Percentiles rank a stretch among this genome's conserved stretches.
phyloP scores from a whole-genome alignment of 2,113 vertebrate species.

The Dromaius novaehollandiae region DNA sequence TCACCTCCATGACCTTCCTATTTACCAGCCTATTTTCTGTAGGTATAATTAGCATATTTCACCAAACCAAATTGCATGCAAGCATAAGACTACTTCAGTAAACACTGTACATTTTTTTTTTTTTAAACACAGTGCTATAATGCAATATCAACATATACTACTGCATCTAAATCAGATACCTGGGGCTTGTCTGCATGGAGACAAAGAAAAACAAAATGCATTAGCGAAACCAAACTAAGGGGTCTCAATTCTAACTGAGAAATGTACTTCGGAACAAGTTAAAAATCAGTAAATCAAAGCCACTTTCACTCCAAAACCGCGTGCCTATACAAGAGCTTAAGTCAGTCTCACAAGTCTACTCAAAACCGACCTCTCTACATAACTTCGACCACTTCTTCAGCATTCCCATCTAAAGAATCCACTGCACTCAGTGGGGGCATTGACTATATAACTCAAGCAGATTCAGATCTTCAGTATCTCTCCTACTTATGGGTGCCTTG shows the following conservation, averaged over 20 bases:
- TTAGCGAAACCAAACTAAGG: background rate
- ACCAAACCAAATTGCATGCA: background rate
- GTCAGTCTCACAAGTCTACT: background rate
- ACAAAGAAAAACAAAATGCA: background rate
- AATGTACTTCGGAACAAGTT: background rate
- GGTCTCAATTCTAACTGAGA: background rate
- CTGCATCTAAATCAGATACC: background rate
- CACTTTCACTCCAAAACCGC: background rate
- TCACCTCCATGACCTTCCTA: background rate
- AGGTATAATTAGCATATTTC: background rate
- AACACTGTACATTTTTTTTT: background rate
- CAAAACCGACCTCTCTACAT: background rate
- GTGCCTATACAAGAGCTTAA: background rate
- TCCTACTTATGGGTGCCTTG: background rate
- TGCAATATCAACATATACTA: background rate
- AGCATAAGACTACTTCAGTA: background rate
- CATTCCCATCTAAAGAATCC: background rate
- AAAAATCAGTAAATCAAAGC: background rate
- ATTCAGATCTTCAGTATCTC: background rate
- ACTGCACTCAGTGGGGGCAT: background rate
- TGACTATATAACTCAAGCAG: background rate
- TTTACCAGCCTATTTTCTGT: background rate
- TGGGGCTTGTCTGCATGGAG: background rate
- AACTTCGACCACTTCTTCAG: background rate
- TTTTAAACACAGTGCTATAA: background rate